Evolutionary conservation across 2,888 invertebrate species (phyloP), one percentile per base, ranked within the genome.

Genomic region (Rhaphigaster nebulosa): DNA sequence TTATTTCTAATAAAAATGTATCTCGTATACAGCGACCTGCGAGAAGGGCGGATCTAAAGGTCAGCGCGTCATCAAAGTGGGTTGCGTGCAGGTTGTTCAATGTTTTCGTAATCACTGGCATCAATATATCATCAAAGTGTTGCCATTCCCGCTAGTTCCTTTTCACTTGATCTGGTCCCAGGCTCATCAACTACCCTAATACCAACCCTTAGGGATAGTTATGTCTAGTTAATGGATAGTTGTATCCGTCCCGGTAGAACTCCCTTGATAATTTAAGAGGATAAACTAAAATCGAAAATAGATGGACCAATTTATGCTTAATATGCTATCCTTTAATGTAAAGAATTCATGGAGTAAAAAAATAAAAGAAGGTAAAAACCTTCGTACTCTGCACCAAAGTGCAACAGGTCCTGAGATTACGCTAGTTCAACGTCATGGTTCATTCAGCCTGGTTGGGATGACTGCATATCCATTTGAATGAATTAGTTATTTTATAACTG

Each of bases 61-160:
- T 76, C 70, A 76, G 3, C 1, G 20, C 70, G 70, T 76, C 70
- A 76, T 38, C 38, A 8, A 38, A 38, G 18, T 20, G 20, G 18
- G 29, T 76, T 38, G 70, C 70, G 70, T 76, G 70, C 70, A 29
- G 38, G 34, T 76, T 20, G 34, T 76, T 76, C 70, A 76, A 76
- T 76, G 70, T 76, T 76, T 76, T 76, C 38, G 38, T 76, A 76
- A 76, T 76, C 70, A 76, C 20, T 38, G 38, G 70, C 70, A 76
- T 76, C 70, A 76, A 76, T 76, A 76, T 76, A 76, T 34, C 70
- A 76, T 76, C 70, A 76, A 76, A 76, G 70, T 38, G 70, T 76
- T 76, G 70, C 70, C 70, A 38, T 76, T 38, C 38, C 38, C 1
- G 18, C 1, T 38, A 8, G 20, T 76, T 18, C 1, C 34, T 34